Percentiles rank a stretch among this genome's conserved stretches.
Evolutionary conservation across 2,797 vertebrate genomes (phyloP).

Genomic region (Paguma larvata): DNA sequence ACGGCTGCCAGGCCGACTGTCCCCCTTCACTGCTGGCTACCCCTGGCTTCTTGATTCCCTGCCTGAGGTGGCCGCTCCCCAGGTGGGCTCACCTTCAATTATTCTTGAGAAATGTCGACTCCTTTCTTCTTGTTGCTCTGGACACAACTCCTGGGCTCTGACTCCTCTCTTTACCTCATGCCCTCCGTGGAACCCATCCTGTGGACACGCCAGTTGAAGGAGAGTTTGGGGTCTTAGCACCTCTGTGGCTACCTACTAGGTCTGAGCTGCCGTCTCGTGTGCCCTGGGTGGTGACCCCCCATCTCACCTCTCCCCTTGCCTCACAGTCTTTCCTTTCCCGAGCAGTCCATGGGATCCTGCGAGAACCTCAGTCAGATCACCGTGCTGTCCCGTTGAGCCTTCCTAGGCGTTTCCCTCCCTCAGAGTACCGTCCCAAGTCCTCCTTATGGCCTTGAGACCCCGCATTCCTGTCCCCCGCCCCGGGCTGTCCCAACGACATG

Average conservation of each 20-base stretch:
- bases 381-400: fast-evolving
- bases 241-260: no score
- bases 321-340: neutral
- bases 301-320: fast-evolving
- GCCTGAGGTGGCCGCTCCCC: neutral
- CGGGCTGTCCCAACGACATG: neutral
- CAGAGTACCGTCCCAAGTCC: neutral
- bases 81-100: neutral
- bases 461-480: no score
- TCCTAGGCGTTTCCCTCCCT: neutral
- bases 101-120: neutral
- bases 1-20: fast-evolving
- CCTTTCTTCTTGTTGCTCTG: fast-evolving
- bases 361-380: neutral
- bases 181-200: neutral
- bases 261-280: fast-evolving
- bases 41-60: neutral
- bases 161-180: fast-evolving
- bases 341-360: fast-evolving
- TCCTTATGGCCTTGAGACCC: fast-evolving
- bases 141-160: neutral
- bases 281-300: no score
- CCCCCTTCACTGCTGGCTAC: fast-evolving
- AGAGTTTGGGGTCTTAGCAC: neutral
- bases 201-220: neutral